Evolutionary conservation across 2,888 invertebrate species (phyloP), one percentile per base, ranked within the genome.

Genomic region (Tetrapedia diversipes): DNA sequence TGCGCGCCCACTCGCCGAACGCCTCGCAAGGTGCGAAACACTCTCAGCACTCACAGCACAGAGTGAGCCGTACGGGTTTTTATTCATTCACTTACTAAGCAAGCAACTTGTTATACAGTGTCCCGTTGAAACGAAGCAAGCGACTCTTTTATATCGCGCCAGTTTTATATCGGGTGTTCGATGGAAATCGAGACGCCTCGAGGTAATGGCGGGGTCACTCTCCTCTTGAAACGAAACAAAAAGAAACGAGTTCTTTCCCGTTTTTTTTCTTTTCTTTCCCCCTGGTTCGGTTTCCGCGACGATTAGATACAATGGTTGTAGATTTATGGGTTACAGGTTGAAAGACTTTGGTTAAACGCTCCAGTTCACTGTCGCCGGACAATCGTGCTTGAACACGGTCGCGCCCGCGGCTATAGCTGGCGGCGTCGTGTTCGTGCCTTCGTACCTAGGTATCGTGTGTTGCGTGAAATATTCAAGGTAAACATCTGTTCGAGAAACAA

Each of bases 1-100:
- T 97, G 80, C 94, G 96, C 89, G 96, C 96, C 53, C 96, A 96
- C 86, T 97, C 97, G 81, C 96, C 96, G 59, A 94, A 93, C 90
- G 91, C 91, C 86, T 94, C 95, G 87, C 93, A 93, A 94, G 95
- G 95, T 95, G 94, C 90, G 90, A 91, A 91, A 92, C 89, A 90
- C 89, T 88, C 90, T 88, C 91, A 91, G 87, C 87, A 85, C 77
- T 90, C 91, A 83, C 85, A 87, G 77, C 87, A 84, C 85, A 87
- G 89, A 90, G 89, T 90, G 86, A 91, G 88, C 91, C 90, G 91
- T 91, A 91, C 90, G 91, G 89, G 89, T 91, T 90, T 90, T 91
- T 88, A 89, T 89, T 89, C 88, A 89, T 89, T 89, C 86, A 89
- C 87, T 87, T 89, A 91, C 89, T 90, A 89, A 91, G 91, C 91